These are phyloP conservation scores for Pemphigus obesinymphae DNA, from an alignment of 1,140 invertebrate genomes.

Conservation along the genomic window DNA sequence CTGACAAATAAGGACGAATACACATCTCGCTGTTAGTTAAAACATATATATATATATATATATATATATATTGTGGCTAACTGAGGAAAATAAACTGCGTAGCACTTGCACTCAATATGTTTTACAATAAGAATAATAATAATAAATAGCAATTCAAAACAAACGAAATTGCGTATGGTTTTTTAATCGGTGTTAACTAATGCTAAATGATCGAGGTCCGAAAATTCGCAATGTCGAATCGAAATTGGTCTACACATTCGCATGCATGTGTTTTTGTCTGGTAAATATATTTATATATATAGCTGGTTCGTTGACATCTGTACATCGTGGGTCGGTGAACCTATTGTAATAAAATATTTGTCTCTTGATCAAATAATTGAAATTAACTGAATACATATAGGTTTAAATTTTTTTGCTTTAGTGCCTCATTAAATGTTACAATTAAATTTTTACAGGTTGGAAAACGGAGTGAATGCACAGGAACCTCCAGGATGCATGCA, in stretches of 20 bases:
- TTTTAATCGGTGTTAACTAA: slow-evolving; percentile 35
- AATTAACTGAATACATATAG: background rate
- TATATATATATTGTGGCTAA: background rate
- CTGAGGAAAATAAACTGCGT: background rate
- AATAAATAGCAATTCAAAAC: background rate
- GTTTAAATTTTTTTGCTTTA: background rate
- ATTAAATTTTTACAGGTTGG: background rate
- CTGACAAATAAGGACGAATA: background rate
- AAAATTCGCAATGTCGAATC: slow-evolving; percentile 25
- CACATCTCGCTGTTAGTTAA: no score
- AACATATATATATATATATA: background rate
- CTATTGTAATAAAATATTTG: background rate
- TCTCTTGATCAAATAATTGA: slow-evolving; percentile 12
- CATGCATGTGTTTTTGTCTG: background rate
- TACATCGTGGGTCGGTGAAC: slow-evolving; percentile 19
- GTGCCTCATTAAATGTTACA: background rate
- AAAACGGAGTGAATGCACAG: slow-evolving; percentile 18
- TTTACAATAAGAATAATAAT: background rate
- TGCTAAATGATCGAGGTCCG: slow-evolving; percentile 28
- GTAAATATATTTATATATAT: background rate
- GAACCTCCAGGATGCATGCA: slow-evolving; percentile 32
- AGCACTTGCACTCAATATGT: background rate
- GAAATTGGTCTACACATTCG: background rate
- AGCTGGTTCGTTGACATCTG: slow-evolving; percentile 29
- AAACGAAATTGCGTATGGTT: slow-evolving; percentile 1